A percentile compares a stretch with the other conserved stretches of the same genome.
Conservation (phyloP, 2,888 invertebrate species). For the Octonoba sinensis region DNA sequence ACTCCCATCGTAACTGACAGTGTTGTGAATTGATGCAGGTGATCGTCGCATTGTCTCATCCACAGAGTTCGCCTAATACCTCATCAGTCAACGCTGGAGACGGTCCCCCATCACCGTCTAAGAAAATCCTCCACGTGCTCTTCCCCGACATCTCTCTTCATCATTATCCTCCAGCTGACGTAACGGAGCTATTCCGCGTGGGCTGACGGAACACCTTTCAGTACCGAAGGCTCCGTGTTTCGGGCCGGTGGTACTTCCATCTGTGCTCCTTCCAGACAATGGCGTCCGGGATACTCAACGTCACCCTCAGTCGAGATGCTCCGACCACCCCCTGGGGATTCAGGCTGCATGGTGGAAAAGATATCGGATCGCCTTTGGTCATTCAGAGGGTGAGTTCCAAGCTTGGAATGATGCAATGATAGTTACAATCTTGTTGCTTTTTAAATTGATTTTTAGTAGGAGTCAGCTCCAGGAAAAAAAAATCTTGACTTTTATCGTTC, state of each 20-base stretch:
- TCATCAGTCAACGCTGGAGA: too few species aligned
- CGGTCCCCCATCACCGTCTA: background rate
- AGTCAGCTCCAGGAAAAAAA: background rate
- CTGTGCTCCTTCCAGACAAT: slow-evolving; percentile 17
- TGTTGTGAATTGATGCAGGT: too few species aligned
- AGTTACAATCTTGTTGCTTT: background rate
- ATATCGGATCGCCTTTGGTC: slow-evolving; percentile 89
- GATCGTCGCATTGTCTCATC: too few species aligned
- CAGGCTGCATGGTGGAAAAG: slow-evolving; percentile 91
- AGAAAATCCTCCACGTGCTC: background rate
- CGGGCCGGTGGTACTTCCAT: slow-evolving; percentile 31
- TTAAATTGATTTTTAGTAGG: background rate
- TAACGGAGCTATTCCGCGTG: slow-evolving; percentile 20
- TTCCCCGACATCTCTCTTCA: too few species aligned
- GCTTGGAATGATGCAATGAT: background rate
- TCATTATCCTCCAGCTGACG: background rate
- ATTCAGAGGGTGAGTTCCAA: slow-evolving; percentile 86
- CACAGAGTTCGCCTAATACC: too few species aligned
- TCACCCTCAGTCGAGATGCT: slow-evolving; percentile 84
- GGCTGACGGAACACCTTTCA: slow-evolving; percentile 5
- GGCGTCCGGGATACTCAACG: slow-evolving; percentile 73
- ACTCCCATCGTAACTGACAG: too few species aligned
- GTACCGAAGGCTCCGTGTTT: slow-evolving; percentile 39
- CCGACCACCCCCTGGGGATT: slow-evolving; percentile 90
- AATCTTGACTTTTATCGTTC: too few species aligned